Conservation (phyloP, 2,113 vertebrate species). For the Stegostoma tigrinum region DNA sequence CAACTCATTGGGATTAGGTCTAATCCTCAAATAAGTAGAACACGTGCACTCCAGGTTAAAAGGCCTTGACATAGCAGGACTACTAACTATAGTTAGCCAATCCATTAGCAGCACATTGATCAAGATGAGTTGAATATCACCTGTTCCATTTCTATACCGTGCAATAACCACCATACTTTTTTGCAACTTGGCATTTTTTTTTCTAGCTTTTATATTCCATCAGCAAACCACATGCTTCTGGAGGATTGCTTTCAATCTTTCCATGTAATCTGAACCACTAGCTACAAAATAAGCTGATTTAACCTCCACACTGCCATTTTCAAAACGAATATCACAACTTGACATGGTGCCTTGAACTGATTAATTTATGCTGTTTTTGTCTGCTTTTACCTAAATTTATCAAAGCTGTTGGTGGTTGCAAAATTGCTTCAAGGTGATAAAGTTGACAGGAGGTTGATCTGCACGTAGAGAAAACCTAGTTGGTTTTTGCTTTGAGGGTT, state of each 20-base stretch:
- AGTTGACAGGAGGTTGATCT: too few species aligned
- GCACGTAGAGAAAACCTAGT: too few species aligned
- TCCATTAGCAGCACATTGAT: neutral
- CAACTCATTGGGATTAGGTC: neutral
- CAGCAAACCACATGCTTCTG: neutral
- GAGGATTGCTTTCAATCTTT: neutral
- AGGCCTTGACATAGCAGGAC: neutral
- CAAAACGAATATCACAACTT: too few species aligned
- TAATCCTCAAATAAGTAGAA: neutral
- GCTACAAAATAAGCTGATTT: too few species aligned
- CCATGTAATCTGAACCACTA: neutral
- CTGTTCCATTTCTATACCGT: neutral
- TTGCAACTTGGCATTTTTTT: neutral
- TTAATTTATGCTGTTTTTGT: too few species aligned
- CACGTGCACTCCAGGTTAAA: neutral
- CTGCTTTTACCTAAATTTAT: too few species aligned
- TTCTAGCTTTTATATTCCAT: neutral
- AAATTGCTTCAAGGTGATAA: too few species aligned
- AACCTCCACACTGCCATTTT: too few species aligned
- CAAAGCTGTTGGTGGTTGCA: too few species aligned
- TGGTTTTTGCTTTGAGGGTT: too few species aligned
- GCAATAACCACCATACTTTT: neutral
- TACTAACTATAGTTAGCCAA: neutral
- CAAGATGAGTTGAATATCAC: neutral
- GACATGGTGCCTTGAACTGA: too few species aligned